Percentiles rank a stretch among this genome's conserved stretches.
Evolutionary conservation across 2,797 vertebrate genomes (phyloP).

Genomic region (Sternarchorhynchus goeldii): DNA sequence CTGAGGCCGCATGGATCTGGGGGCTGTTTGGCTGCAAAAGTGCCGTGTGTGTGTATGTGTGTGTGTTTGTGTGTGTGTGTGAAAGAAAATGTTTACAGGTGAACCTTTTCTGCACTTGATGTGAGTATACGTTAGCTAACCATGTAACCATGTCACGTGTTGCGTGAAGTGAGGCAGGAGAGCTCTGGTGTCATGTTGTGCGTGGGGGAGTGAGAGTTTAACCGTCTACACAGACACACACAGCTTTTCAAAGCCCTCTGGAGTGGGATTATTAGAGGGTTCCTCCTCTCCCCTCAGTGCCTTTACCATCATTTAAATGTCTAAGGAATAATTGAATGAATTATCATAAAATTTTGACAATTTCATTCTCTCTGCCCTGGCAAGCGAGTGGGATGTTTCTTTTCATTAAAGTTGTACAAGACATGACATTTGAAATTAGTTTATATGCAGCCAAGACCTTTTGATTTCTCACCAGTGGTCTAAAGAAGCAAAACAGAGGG

Average conservation of each 20-base stretch:
- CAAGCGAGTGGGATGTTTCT: slow-evolving; percentile 74
- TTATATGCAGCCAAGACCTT: slow-evolving; percentile 85
- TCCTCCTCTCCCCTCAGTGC: slow-evolving; percentile 64
- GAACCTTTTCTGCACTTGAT: neutral
- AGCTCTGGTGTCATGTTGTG: slow-evolving; percentile 49
- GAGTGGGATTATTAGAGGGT: slow-evolving; percentile 84
- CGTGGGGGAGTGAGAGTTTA: slow-evolving; percentile 77
- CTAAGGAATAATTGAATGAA: slow-evolving; percentile 90
- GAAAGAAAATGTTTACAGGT: slow-evolving; percentile 1
- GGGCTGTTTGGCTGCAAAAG: neutral
- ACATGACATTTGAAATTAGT: slow-evolving; percentile 92
- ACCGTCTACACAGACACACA: slow-evolving; percentile 76
- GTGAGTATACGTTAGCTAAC: neutral
- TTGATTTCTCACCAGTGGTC: slow-evolving; percentile 70
- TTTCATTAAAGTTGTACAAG: slow-evolving; percentile 83
- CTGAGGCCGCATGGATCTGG: slow-evolving; percentile 44
- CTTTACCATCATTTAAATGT: slow-evolving; percentile 86
- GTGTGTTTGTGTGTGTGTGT: neutral
- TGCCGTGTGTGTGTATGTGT: neutral
- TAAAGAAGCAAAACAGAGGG: slow-evolving; percentile 72
- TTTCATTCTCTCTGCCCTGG: slow-evolving; percentile 83
- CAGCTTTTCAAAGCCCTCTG: slow-evolving; percentile 85
- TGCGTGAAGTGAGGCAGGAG: slow-evolving; percentile 70
- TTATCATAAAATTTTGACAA: slow-evolving; percentile 97
- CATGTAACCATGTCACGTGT: slow-evolving; percentile 29